Base-by-base conservation (phyloP, 2,888 invertebrate genomes). In the Acrobasis suavella region DNA sequence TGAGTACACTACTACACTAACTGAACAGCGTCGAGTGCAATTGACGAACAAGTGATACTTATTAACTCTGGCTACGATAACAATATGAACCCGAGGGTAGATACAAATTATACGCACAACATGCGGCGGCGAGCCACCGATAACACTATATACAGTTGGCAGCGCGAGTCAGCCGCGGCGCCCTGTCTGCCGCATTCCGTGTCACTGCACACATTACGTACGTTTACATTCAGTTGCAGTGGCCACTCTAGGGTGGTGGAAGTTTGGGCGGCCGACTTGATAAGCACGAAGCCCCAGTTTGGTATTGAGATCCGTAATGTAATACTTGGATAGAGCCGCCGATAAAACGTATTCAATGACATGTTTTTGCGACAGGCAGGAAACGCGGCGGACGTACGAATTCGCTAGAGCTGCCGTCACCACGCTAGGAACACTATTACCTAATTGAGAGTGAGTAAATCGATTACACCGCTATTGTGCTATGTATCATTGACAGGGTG, bases 1-100 rank as follows among this genome's bases (percentile, higher is more conserved):
- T 78, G 83, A 84, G 81, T 83, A 81, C 73, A 74, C 75, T 75
- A 83, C 83, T 83, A 86, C 80, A 81, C 85, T 85, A 89, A 87
- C 82, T 79, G 87, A 88, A 85, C 85, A 85, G 85, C 85, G 84
- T 83, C 84, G 86, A 80, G 92, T 92, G 92, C 92, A 91, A 90
- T 91, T 89, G 88, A 91, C 91, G 88, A 92, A 92, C 92, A 86
- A 92, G 92, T 92, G 92, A 87, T 86, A 84, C 87, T 87, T 87
- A 87, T 81, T 80, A 86, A 88, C 82, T 82, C 80, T 82, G 84
- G 83, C 90, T 91, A 91, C 86, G 76, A 86, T 85, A 91, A 91
- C 90, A 91, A 91, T 87, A 86, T 80, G 82, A 82, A 84, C 85
- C 84, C 83, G 84, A 79, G 78, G 85, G 83, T 78, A 22, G 22